phyloP scores from a whole-genome alignment of 2,113 vertebrate species.

The Sus scrofa region DNA sequence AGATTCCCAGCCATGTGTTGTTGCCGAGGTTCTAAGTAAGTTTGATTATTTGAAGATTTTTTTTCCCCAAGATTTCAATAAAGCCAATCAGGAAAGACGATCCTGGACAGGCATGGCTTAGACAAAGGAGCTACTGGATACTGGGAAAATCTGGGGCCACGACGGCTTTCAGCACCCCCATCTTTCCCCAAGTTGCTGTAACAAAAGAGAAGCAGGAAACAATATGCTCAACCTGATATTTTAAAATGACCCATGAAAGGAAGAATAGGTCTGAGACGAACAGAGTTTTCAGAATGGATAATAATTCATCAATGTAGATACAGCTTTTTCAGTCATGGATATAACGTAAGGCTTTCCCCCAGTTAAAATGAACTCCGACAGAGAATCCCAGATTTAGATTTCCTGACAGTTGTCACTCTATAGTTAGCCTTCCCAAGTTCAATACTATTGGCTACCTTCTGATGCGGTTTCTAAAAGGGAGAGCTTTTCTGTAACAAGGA shows the following conservation, averaged over 20 bases:
- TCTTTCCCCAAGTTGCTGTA: not conserved
- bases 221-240: not conserved
- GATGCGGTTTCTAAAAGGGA: not conserved
- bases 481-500: slow-evolving; percentile 4
- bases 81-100: not conserved
- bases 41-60: not conserved
- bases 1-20: not conserved
- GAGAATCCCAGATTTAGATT: not conserved
- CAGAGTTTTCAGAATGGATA: not conserved
- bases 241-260: not conserved
- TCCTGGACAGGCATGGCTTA: not conserved
- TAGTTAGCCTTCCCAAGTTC: not conserved
- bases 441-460: not conserved
- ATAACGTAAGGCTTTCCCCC: no score
- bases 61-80: not conserved
- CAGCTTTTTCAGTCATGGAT: not conserved
- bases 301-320: not conserved
- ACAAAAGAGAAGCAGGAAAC: not conserved
- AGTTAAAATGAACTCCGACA: not conserved
- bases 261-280: not conserved
- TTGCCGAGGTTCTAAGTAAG: not conserved
- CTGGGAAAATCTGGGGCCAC: not conserved
- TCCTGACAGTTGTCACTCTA: not conserved
- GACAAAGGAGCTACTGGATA: not conserved
- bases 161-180: not conserved